These are phyloP conservation scores for Eidolon dupreanum DNA, from an alignment of 2,797 vertebrate genomes.

Conservation along the genomic window DNA sequence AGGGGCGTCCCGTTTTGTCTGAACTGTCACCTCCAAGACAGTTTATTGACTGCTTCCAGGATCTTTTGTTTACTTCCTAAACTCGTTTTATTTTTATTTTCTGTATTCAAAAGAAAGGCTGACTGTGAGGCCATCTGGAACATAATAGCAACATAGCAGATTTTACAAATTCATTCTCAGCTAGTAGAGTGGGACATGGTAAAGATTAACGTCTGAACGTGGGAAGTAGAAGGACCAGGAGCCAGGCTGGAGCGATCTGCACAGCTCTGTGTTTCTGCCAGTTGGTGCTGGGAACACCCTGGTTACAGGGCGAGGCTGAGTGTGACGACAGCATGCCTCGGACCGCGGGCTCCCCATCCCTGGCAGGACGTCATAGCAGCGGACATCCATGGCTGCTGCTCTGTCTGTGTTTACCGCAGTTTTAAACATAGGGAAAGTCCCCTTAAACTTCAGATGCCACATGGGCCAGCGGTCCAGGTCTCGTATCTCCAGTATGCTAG, in stretches of 20 bases:
- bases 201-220: too few relatives aligned
- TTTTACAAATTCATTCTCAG: neutral
- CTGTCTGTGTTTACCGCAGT: neutral
- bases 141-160: fast-evolving
- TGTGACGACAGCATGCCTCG: fast-evolving
- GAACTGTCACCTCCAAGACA: neutral
- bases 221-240: neutral
- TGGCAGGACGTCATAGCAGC: fast-evolving
- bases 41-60: neutral
- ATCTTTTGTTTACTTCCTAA: neutral
- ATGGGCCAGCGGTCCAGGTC: fast-evolving
- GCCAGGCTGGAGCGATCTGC: fast-evolving
- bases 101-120: neutral
- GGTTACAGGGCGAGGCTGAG: neutral
- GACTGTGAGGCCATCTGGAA: fast-evolving
- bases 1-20: fast-evolving
- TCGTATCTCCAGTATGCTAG: fast-evolving
- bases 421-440: neutral
- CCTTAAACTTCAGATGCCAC: fast-evolving
- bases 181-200: fast-evolving
- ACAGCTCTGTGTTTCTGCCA: fast-evolving
- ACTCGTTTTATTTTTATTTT: fast-evolving
- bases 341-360: fast-evolving
- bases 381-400: fast-evolving
- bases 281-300: neutral